Base-by-base conservation (phyloP, 37 sponge, comb jelly and placozoan genomes). In the Geodia barretti region DNA sequence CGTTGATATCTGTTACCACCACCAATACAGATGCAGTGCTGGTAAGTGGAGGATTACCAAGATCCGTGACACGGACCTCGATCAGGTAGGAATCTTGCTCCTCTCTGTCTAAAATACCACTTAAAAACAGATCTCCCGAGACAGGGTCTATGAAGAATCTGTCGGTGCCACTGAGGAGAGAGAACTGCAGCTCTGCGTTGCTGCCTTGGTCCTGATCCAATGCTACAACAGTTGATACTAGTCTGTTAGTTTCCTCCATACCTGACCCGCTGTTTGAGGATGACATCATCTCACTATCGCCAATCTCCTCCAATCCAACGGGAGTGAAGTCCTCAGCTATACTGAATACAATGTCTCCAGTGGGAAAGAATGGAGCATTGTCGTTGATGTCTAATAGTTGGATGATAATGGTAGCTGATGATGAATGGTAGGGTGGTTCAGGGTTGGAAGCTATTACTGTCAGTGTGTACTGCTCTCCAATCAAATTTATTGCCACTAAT, bases 1-100 rank as follows among this genome's bases (percentile, higher is more conserved):
- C 88, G 72, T 92, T 92, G 4, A 60, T 31, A 80, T 92, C 88
- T 8, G 30, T 19, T n/a, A 92, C 64, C 23, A 21, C 76, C 14
- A 92, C 71, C 3, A 47, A 39, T 24, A 88, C 30, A 31, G 76
- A 63, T 24, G 73, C 41, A 73, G 7, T 20, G 61, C 38, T 71
- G 11, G 74, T 36, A 20, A 11, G 68, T 33, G 90, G 25, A 0
- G 85, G 86, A 0, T 1, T 80, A 29, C 82, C 90, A 59, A 70
- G 39, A 36, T 90, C 90, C 0, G 60, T 39, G 1, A 80, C 90
- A 37, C 24, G 24, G 24, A 90, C 75, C 37, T 58, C 31, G 1
- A 86, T 59, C 7, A 38, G 39, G 68, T 79, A 79, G 25, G 25
- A 36, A 3, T 60, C 30, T 0, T 14, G 1, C 1, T 1, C 3